Conservation (phyloP, 2,113 vertebrate species). For the Stegastes partitus region DNA sequence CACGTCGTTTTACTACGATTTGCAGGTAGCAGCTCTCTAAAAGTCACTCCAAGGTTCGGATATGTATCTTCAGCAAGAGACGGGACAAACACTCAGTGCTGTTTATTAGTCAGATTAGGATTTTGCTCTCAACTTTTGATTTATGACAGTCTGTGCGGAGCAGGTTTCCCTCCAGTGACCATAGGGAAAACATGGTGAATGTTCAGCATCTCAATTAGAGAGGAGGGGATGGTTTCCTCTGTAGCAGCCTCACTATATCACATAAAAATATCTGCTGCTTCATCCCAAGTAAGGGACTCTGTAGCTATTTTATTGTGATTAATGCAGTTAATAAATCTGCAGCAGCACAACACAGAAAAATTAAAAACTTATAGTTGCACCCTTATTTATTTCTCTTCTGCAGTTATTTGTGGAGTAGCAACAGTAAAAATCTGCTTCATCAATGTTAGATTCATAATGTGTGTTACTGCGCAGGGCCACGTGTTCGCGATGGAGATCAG, state of each 20-base stretch:
- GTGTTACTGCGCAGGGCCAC: slow-evolving; percentile 84
- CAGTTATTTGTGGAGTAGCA: background rate
- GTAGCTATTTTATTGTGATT: slow-evolving; percentile 7
- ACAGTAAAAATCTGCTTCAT: no score
- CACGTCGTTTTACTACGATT: slow-evolving; percentile 97
- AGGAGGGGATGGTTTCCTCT: background rate
- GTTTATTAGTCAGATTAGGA: no score
- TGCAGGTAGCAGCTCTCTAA: slow-evolving; percentile 82
- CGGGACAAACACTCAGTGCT: no score
- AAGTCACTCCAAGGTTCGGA: background rate
- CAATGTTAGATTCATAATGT: background rate
- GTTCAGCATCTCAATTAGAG: slow-evolving; percentile 28
- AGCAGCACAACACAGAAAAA: background rate
- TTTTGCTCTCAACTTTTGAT: background rate
- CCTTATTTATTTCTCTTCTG: background rate
- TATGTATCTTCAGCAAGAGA: no score
- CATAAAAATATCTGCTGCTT: background rate
- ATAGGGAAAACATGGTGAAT: background rate
- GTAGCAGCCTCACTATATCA: background rate
- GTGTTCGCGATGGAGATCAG: slow-evolving; percentile 99
- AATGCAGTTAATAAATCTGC: background rate
- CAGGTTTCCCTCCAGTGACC: slow-evolving; percentile 29
- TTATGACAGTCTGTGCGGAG: slow-evolving; percentile 4
- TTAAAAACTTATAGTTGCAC: slow-evolving; percentile 1
- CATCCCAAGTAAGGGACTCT: slow-evolving; percentile 5